Conservation (phyloP, 2,797 vertebrate species). For the Rhincodon typus region DNA sequence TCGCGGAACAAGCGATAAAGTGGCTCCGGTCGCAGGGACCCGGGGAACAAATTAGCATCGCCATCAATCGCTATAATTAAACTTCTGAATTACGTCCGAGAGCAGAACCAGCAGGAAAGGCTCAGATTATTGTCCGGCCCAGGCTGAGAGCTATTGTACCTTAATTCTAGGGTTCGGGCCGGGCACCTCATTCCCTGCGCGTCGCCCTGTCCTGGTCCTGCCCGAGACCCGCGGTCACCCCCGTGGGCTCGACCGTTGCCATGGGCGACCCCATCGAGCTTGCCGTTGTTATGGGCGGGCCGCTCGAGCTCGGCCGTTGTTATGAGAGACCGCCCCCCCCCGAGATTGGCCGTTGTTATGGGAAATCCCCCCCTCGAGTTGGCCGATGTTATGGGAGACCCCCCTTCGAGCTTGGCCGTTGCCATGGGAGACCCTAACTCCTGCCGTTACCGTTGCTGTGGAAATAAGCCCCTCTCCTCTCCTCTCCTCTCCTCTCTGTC, state of each 20-base stretch:
- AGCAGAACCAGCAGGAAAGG: background rate
- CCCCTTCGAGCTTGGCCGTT: background rate
- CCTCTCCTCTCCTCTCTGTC: background rate
- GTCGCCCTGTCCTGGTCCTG: no score
- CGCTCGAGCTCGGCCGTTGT: background rate
- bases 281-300: conserved; percentile 39
- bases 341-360: background rate
- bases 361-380: no score
- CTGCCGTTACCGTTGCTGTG: background rate
- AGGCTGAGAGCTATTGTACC: background rate
- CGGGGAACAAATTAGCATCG: background rate
- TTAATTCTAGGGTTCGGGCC: background rate
- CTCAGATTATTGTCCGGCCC: background rate
- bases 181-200: background rate
- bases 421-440: background rate
- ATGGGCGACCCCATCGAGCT: no score
- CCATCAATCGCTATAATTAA: background rate
- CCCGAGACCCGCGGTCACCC: no score
- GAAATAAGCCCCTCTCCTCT: background rate
- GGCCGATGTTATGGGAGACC: background rate
- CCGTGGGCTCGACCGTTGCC: no score
- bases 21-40: background rate
- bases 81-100: background rate
- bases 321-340: background rate
- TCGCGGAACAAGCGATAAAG: background rate